Evolutionary conservation across 92 coral and sea anemone species (phyloP).

Genomic region (Bergia puertoricense): DNA sequence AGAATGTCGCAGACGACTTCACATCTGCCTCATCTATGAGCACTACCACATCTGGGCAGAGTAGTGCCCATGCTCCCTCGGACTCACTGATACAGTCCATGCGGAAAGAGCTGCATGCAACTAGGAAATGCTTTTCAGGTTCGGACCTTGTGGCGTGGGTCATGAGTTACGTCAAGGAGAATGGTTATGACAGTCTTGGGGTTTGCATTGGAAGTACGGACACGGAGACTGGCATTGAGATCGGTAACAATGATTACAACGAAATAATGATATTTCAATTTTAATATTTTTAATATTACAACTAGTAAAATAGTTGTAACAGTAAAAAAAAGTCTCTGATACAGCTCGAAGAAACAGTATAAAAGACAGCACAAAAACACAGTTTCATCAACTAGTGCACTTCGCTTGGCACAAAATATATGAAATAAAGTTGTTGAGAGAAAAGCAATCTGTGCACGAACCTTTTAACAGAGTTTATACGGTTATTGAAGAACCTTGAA

Average conservation of each 20-base stretch:
- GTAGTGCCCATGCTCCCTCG: constrained; percentile 70
- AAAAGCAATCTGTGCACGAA: too few relatives aligned
- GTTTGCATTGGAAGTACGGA: constrained; percentile 78
- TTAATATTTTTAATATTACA: neutral
- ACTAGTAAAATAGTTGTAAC: neutral
- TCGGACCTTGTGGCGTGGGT: constrained; percentile 77
- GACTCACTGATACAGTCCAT: constrained; percentile 75
- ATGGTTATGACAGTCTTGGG: constrained; percentile 80
- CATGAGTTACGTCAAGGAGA: constrained; percentile 45
- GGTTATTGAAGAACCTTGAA: too few relatives aligned
- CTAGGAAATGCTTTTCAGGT: constrained; percentile 83
- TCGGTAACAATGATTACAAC: constrained; percentile 49
- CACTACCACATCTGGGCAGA: constrained; percentile 58
- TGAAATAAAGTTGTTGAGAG: too few relatives aligned
- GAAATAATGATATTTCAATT: neutral
- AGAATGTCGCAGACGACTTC: constrained; percentile 56
- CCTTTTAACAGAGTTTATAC: too few relatives aligned
- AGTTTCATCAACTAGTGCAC: too few relatives aligned
- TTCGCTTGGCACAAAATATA: too few relatives aligned
- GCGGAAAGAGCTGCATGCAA: constrained; percentile 68
- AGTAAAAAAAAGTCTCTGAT: neutral
- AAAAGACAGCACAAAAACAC: too few relatives aligned
- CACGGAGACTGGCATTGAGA: constrained; percentile 74
- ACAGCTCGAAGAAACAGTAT: too few relatives aligned
- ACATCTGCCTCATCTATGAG: constrained; percentile 65